These are phyloP conservation scores for Capitella teleta DNA, from an alignment of 1,140 invertebrate species.

Conservation along the genomic window DNA sequence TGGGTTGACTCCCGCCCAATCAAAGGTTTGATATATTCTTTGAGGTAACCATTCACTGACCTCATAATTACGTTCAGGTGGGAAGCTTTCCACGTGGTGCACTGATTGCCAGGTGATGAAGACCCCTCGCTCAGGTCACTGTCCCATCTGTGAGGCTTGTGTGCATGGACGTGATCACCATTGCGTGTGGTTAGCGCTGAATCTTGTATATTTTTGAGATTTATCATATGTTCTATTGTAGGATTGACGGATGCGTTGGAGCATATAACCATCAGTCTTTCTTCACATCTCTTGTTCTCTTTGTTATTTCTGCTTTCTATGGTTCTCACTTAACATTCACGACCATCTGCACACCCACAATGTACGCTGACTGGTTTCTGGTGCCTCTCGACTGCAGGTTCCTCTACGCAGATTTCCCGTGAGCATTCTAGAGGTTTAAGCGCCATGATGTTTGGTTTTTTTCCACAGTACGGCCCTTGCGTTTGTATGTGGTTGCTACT, in stretches of 20 bases:
- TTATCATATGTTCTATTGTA: slow-evolving; percentile 13
- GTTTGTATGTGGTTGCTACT: slow-evolving; percentile 25
- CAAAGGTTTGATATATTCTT: too few relatives aligned
- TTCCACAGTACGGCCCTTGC: slow-evolving; percentile 20
- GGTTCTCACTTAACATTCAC: slow-evolving; percentile 30
- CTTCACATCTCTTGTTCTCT: slow-evolving; percentile 24
- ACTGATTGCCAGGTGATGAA: slow-evolving; percentile 70
- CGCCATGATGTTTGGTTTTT: background rate
- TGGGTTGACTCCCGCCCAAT: too few relatives aligned
- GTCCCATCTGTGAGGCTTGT: slow-evolving; percentile 71
- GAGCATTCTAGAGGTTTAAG: slow-evolving; percentile 14
- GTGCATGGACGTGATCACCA: slow-evolving; percentile 81
- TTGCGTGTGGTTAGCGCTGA: slow-evolving; percentile 56
- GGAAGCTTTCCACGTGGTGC: slow-evolving; percentile 44
- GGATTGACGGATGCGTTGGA: slow-evolving; percentile 35
- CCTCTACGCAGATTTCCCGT: slow-evolving; percentile 30
- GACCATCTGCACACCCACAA: slow-evolving; percentile 34
- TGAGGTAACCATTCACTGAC: too few relatives aligned
- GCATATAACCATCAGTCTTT: slow-evolving; percentile 29
- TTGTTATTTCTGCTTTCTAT: slow-evolving; percentile 28
- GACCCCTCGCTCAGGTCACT: slow-evolving; percentile 76
- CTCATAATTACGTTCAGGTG: too few relatives aligned
- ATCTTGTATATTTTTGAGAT: background rate
- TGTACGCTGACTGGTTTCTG: slow-evolving; percentile 32
- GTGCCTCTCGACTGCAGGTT: slow-evolving; percentile 31